Evolutionary conservation across 2,797 vertebrate genomes (phyloP).

Genomic region (Rhynchonycteris naso): DNA sequence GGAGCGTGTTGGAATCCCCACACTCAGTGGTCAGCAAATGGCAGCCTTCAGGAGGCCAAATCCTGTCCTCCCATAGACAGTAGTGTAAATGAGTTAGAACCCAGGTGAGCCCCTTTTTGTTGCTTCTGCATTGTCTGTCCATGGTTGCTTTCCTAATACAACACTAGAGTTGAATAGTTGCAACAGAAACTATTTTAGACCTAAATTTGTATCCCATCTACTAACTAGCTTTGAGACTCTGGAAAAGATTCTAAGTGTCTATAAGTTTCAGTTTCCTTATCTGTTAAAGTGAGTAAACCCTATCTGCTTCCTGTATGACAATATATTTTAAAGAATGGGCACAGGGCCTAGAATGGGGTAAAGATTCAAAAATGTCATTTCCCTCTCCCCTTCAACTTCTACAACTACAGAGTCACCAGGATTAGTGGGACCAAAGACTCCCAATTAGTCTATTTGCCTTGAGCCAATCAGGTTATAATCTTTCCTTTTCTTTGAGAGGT

Average conservation of each 20-base stretch:
- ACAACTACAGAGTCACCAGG: background rate
- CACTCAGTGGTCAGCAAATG: background rate
- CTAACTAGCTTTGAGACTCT: background rate
- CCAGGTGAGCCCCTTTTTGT: background rate
- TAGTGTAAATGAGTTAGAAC: background rate
- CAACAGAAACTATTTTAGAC: background rate
- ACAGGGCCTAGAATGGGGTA: background rate
- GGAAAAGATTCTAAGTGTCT: constrained; percentile 1
- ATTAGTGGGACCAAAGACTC: background rate
- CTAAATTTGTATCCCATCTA: background rate
- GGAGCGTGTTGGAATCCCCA: background rate
- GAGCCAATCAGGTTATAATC: background rate
- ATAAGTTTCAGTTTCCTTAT: background rate
- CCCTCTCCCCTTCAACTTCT: background rate
- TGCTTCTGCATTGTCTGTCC: background rate
- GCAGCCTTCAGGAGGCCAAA: background rate
- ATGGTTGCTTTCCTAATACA: background rate
- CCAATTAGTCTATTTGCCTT: background rate
- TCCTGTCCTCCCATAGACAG: background rate
- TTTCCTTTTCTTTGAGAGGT: background rate
- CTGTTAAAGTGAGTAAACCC: background rate
- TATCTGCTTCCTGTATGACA: background rate
- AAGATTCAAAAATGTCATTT: background rate
- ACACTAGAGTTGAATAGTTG: background rate
- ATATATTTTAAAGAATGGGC: background rate